Evolutionary conservation across 2,113 vertebrate species (phyloP), one percentile per base, ranked within the genome.

Genomic region (Hepsetus odoe): DNA sequence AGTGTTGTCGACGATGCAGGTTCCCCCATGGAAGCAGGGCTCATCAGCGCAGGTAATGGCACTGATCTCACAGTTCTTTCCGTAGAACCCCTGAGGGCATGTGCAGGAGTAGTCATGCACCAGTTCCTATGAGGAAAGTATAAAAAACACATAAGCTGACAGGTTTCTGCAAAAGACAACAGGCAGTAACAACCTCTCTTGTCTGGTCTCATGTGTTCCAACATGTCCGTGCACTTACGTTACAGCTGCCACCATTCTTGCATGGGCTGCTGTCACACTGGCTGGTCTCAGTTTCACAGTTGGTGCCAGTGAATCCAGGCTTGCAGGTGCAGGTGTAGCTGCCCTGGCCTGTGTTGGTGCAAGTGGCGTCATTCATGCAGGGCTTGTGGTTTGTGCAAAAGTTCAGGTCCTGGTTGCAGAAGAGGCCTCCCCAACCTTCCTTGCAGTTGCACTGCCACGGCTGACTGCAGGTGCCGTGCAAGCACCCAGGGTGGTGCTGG

Each of bases 211-310:
- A n/a, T n/a, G n/a, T n/a, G n/a, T n/a, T n/a, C n/a, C n/a, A n/a
- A n/a, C n/a, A n/a, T n/a, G n/a, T n/a, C n/a, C n/a, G n/a, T n/a
- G n/a, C n/a, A 93, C 94, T 90, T 86, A 97, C 96, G 2, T 86
- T 94, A 79, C 96, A 97, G 87, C 96, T 96, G 84, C 95, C 96
- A 5, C 96, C 95, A 0, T 95, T 97, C 87, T 90, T 94, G 89
- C 96, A 97, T 0, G 95, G 95, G 86, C 94, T 95, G 85, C 94
- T 94, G 35, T 95, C 93, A 11, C 96, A 97, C 72, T 94, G 92
- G 75, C 95, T 96, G 62, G 87, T 90, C 62, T 95, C 87, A 0
- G 87, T 75, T 22, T 94, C 91, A 14, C 96, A 97, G 86, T 91
- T 87, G 0, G 82, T 77, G 22, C 91, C 91, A 0, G 86, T 90